These are phyloP conservation scores for Acrossocheilus wenchowensis DNA, from an alignment of 2,797 vertebrate genomes.

Conservation along the genomic window DNA sequence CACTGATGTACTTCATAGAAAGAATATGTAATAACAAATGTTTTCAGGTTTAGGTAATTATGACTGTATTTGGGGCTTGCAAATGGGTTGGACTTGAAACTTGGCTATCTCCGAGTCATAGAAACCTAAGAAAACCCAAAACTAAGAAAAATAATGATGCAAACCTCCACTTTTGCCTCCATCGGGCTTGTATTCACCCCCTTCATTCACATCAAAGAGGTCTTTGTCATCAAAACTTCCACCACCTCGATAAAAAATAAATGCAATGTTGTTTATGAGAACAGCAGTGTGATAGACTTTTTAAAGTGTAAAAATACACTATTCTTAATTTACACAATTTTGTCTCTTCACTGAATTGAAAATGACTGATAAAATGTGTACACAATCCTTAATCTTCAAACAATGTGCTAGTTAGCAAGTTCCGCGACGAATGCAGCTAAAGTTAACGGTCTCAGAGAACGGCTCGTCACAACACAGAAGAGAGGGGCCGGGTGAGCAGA, in stretches of 20 bases:
- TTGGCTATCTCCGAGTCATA: not conserved
- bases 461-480: too few relatives aligned
- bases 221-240: conserved; percentile 37
- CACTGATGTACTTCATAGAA: not conserved
- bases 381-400: too few relatives aligned
- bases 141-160: not conserved
- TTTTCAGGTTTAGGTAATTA: not conserved
- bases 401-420: too few relatives aligned
- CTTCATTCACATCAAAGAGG: not conserved
- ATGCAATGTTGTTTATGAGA: not conserved
- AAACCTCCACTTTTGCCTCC: conserved; percentile 39
- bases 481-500: too few relatives aligned
- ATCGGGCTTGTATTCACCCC: conserved; percentile 46
- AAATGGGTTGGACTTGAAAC: not conserved
- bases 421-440: too few relatives aligned
- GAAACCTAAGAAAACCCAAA: not conserved
- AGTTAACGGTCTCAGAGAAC: too few relatives aligned
- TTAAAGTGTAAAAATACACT: not conserved
- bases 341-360: too few relatives aligned
- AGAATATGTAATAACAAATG: not conserved
- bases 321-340: too few relatives aligned
- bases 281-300: not conserved
- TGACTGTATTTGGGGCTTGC: not conserved
- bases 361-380: too few relatives aligned
- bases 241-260: conserved; percentile 25